Conservation (phyloP, 2,888 invertebrate species). For the Rhagonycha lutea region DNA sequence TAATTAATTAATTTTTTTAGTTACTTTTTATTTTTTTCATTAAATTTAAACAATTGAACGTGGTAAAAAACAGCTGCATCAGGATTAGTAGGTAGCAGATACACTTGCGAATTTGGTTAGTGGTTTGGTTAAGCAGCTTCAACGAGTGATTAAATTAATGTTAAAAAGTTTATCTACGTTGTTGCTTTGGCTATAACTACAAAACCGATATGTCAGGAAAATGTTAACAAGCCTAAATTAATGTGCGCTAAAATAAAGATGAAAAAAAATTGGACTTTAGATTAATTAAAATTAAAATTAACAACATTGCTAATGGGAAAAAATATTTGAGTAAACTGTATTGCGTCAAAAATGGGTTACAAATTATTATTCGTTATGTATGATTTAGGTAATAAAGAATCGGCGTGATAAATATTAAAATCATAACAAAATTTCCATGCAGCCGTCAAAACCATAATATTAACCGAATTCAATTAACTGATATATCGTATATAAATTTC, state of each 20-base stretch:
- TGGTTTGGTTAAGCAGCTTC: neutral
- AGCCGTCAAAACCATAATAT: constrained; percentile 47
- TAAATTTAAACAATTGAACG: neutral
- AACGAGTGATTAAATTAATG: neutral
- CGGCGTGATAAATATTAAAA: constrained; percentile 45
- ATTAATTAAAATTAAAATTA: neutral
- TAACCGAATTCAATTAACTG: constrained; percentile 51
- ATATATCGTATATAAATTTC: constrained; percentile 51
- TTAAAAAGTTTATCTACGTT: neutral
- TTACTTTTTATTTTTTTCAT: neutral
- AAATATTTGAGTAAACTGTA: neutral
- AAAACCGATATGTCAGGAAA: neutral
- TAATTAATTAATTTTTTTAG: neutral
- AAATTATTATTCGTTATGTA: constrained; percentile 12
- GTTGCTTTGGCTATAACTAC: neutral
- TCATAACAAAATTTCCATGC: constrained; percentile 45
- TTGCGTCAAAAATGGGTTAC: neutral
- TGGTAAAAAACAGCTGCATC: too few species aligned
- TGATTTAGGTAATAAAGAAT: constrained; percentile 32
- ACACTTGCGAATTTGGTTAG: neutral
- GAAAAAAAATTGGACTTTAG: neutral
- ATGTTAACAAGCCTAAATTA: neutral
- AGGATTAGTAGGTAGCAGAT: neutral
- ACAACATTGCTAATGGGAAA: neutral
- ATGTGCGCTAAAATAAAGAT: neutral